Conservation (phyloP, 35 echinoderm and acorn worm genomes). For the Holothuria glaberrima region DNA sequence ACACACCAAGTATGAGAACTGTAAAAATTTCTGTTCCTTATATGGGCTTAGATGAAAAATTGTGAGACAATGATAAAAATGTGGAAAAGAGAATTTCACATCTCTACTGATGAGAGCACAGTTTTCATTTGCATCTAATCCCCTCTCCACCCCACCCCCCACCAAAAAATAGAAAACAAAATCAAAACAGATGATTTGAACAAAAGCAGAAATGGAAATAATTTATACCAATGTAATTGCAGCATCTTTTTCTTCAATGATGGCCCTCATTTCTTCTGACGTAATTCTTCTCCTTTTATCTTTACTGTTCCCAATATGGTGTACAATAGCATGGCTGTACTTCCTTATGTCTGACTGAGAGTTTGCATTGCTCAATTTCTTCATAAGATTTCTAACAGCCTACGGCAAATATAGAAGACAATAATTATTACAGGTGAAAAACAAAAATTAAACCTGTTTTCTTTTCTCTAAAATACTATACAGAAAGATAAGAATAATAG, state of each 20-base stretch:
- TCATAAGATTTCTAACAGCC: slow-evolving; percentile 75
- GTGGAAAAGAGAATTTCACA: background rate
- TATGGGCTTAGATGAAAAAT: no score
- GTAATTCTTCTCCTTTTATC: slow-evolving; percentile 82
- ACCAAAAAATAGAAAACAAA: no score
- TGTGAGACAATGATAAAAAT: background rate
- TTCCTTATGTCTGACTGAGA: slow-evolving; percentile 71
- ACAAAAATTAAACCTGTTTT: no score
- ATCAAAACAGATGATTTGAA: background rate
- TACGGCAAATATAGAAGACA: slow-evolving; percentile 34
- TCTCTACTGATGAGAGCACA: background rate
- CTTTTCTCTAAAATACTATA: no score
- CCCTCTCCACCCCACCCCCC: no score
- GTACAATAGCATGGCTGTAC: slow-evolving; percentile 82
- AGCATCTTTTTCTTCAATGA: slow-evolving; percentile 90
- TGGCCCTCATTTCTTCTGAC: slow-evolving; percentile 95
- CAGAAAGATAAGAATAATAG: no score
- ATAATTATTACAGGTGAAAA: background rate
- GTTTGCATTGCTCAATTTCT: slow-evolving; percentile 75
- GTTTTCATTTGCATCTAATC: no score
- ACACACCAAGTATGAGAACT: no score
- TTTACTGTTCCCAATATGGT: slow-evolving; percentile 74
- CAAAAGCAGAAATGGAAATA: background rate
- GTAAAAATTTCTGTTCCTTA: no score
- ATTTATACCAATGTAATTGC: slow-evolving; percentile 65